phyloP scores from a whole-genome alignment of 2,797 vertebrate species.

The Microcaecilia unicolor region DNA sequence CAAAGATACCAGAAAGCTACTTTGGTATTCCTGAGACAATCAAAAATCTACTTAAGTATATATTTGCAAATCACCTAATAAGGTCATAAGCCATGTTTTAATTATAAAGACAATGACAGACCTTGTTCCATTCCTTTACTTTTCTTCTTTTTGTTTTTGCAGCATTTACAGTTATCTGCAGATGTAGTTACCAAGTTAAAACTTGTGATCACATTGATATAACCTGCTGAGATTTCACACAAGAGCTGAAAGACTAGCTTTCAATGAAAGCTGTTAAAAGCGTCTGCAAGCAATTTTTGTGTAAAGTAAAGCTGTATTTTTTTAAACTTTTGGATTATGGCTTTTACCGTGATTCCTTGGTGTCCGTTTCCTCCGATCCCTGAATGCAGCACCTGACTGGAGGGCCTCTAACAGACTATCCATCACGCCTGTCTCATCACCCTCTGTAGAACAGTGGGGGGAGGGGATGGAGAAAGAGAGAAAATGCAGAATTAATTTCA shows the following conservation, averaged over 20 bases:
- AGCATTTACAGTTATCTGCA: not conserved
- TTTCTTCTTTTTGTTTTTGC: not conserved
- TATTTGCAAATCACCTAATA: conserved; percentile 2
- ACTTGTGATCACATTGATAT: not conserved
- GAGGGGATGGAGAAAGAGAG: no score
- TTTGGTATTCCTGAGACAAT: not conserved
- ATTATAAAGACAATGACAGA: not conserved
- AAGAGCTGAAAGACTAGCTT: not conserved
- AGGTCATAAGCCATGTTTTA: conserved; percentile 14
- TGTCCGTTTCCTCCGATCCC: conserved; percentile 88
- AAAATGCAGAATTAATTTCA: conserved; percentile 27
- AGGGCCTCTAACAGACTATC: conserved; percentile 94
- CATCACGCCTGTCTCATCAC: conserved; percentile 96
- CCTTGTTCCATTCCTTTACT: not conserved
- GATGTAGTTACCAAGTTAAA: conserved; percentile 1
- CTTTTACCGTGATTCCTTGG: conserved; percentile 78
- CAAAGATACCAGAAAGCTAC: not conserved
- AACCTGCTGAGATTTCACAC: not conserved
- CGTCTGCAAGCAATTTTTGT: not conserved
- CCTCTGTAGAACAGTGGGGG: conserved; percentile 81
- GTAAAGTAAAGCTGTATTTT: no score
- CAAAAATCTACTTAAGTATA: conserved; percentile 11
- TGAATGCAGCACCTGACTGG: conserved; percentile 92
- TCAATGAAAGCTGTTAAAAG: not conserved
- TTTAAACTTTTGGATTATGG: not conserved